phyloP scores from a whole-genome alignment of 1,140 invertebrate species.

The Oedothorax gibbosus region DNA sequence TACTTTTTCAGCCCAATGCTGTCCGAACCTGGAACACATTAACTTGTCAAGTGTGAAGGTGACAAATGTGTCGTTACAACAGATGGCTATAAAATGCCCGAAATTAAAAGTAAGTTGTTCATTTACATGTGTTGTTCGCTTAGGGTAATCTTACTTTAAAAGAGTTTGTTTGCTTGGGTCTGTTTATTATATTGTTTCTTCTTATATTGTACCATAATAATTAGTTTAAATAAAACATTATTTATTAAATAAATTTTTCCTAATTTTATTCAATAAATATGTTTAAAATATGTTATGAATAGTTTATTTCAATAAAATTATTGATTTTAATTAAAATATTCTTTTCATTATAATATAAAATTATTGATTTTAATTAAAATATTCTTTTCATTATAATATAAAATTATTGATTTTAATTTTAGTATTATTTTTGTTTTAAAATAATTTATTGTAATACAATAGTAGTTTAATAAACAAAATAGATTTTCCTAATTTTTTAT shows the following conservation, averaged over 20 bases:
- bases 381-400: neutral
- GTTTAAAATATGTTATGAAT: too few relatives aligned
- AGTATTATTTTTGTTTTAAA: neutral
- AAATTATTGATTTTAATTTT: neutral
- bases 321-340: too few relatives aligned
- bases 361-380: too few relatives aligned
- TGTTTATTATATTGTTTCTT: too few relatives aligned
- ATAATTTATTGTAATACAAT: too few relatives aligned
- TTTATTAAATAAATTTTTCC: too few relatives aligned
- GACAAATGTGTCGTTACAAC: slow-evolving; percentile 63
- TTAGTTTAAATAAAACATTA: too few relatives aligned
- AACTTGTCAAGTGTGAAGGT: slow-evolving; percentile 61
- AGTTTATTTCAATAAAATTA: too few relatives aligned
- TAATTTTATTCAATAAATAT: too few relatives aligned
- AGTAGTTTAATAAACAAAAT: neutral
- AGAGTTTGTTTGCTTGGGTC: too few relatives aligned
- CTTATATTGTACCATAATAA: too few relatives aligned
- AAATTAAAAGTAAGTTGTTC: slow-evolving; percentile 56
- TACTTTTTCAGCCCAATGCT: slow-evolving; percentile 52
- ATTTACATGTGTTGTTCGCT: neutral
- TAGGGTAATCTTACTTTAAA: too few relatives aligned
- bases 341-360: neutral
- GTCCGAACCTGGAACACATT: slow-evolving; percentile 60
- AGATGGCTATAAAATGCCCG: slow-evolving; percentile 62
- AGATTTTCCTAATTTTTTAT: neutral